Evolutionary conservation across 2,797 vertebrate genomes (phyloP), one percentile per base, ranked within the genome.

Genomic region (Microctenopoma steveboyesi): DNA sequence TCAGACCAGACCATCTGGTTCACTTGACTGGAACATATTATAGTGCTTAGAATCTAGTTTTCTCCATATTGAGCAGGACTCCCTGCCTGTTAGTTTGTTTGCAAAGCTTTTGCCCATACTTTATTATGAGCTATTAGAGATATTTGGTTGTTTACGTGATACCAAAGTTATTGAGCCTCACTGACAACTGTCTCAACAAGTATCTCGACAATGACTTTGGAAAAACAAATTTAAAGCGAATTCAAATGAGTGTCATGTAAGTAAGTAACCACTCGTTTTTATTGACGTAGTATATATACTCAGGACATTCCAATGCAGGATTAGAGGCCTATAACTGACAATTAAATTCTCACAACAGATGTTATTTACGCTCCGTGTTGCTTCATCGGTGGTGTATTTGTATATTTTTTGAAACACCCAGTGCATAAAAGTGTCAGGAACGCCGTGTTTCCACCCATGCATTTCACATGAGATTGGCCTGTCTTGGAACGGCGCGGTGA

Each of bases 1-100:
- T 75, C 42, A 81, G 76, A 79, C 74, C 47, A 42, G 74, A 66
- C 71, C 74, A 78, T 64, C 74, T 78, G 72, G 82, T 67, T 74
- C 68, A 28, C 54, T 67, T 16, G 16, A 71, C 67, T 68, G 62
- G 79, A 80, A 76, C 73, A 66, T 2, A 37, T 47, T 42, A 25
- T 10, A 5, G 8, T 2, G 1, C 33, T 25, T 5, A 18, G 10
- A 3, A 47, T 22, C 13, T 30, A 42, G 1, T 7, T 53, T 47
- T 12, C 11, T 56, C 33, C 28, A 14, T 6, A n/a, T 12, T 28
- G 22, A 40, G n/a, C 9, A 30, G 12, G 22, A 14, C 2, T 15
- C 7, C 7, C 25, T 27, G 3, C 12, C 0, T 25, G 39, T 46
- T 52, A 15, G 35, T 62, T 48, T 40, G 37, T 46, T 61, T 52